Base-by-base conservation (phyloP, 64 coral and sea anemone species). In the Montipora sp. region DNA sequence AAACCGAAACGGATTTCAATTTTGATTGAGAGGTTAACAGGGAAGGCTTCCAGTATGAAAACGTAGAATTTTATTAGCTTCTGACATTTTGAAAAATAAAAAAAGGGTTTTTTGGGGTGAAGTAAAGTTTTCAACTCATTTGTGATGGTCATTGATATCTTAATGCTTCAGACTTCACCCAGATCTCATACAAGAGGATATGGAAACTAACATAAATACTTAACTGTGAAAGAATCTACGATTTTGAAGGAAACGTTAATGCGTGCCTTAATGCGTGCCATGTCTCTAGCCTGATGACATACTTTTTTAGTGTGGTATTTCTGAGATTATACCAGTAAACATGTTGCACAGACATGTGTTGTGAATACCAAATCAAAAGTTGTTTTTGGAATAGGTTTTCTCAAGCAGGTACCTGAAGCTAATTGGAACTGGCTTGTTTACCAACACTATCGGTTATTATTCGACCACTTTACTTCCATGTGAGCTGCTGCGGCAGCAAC, bases 331-430 rank as follows among this genome's bases (percentile, higher is more conserved):
- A 85, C 82, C 65, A 18, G 65, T 23, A 49, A 85, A 67, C 13
- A 2, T 70, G 16, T 85, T 11, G 2, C 5, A 22, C 8, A 48
- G 22, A 85, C 82, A 85, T 85, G 82, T 85, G 82, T 50, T 85
- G 46, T 85, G 82, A 85, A 72, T 85, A 85, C 45, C 47, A 85
- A 85, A 85, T 85, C 45, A 71, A 72, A 48, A 49, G 22, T 8
- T 5, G 45, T 1, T 85, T 71, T 22, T 85, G 61, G 27, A 14
- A 50, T 71, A 23, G 8, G n/a, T 9, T 12, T 4, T n/a, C 4
- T n/a, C 8, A 3, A 9, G 19, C 82, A 4, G 82, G 82, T 85
- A 50, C 61, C 82, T 0, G 63, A 3, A 18, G 1, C 3, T 22
- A 85, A 72, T 85, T 71, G 71, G 45, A 14, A 43, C 6, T 19